These are phyloP conservation scores for Athalia circularis DNA, from an alignment of 2,888 invertebrate genomes.

Conservation along the genomic window DNA sequence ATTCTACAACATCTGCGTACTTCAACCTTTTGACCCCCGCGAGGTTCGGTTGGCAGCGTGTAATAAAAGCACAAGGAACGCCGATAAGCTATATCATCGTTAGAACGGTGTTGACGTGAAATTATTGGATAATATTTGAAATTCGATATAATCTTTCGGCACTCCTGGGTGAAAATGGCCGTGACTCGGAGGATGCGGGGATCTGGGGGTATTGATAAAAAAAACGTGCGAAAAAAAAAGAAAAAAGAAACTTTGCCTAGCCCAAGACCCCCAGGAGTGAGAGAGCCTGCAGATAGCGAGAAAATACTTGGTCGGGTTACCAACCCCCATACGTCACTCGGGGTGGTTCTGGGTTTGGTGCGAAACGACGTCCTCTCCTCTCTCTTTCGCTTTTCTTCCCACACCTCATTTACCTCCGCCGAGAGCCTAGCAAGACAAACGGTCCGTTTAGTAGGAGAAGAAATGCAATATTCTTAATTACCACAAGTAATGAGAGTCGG, in stretches of 20 bases:
- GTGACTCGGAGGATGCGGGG: background rate
- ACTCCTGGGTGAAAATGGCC: background rate
- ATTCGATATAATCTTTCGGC: background rate
- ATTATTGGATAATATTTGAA: background rate
- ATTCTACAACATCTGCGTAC: background rate
- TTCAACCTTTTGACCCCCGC: too few relatives aligned
- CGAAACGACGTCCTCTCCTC: background rate
- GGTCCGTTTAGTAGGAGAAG: conserved; percentile 34
- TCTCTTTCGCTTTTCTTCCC: background rate
- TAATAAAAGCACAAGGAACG: too few relatives aligned
- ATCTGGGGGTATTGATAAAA: background rate
- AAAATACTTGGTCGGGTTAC: conserved; percentile 19
- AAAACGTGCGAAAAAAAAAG: background rate
- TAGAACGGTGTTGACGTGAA: background rate
- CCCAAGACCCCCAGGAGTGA: background rate
- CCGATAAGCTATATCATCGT: background rate
- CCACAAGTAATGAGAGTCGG: conserved; percentile 49
- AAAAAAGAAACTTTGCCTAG: background rate
- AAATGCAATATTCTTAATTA: conserved; percentile 58
- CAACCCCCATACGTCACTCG: conserved; percentile 30
- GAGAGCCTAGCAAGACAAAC: conserved; percentile 35
- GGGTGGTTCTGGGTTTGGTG: conserved; percentile 4
- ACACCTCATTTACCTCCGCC: background rate
- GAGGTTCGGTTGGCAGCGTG: too few relatives aligned
- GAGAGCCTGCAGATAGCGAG: background rate